Percentiles rank a stretch among this genome's conserved stretches.
phyloP scores from a whole-genome alignment of 2,888 invertebrate species.

The Chironomus tentans region DNA sequence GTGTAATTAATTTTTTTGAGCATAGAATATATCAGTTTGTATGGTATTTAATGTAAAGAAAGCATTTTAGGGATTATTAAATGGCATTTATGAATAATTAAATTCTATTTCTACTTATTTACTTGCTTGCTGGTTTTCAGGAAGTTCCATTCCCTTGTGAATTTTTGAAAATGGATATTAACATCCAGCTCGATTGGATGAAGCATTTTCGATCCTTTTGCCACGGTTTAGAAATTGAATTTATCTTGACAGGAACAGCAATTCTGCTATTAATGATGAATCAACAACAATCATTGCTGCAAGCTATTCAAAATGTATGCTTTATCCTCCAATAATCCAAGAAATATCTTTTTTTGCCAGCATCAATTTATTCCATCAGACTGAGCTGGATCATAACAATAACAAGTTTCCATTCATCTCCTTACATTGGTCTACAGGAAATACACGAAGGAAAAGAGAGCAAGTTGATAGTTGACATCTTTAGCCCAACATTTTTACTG shows the following conservation, averaged over 20 bases:
- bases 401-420: not conserved
- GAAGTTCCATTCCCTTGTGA: no score
- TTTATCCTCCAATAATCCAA: no score
- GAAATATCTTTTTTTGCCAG: no score
- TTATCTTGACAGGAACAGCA: no score
- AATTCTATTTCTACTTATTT: not conserved
- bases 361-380: not conserved
- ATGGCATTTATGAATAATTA: not conserved
- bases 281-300: no score
- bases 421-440: not conserved
- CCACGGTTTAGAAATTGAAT: no score
- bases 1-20: not conserved
- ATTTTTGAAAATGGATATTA: no score
- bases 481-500: not conserved
- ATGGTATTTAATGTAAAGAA: not conserved
- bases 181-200: no score
- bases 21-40: not conserved
- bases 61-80: not conserved
- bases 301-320: no score
- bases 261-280: no score
- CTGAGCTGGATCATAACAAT: not conserved
- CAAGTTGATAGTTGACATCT: not conserved
- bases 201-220: no score
- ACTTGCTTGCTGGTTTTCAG: no score
- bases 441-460: not conserved